These are phyloP conservation scores for Amblyteles armatorius DNA, from an alignment of 2,888 invertebrate genomes.

Conservation along the genomic window DNA sequence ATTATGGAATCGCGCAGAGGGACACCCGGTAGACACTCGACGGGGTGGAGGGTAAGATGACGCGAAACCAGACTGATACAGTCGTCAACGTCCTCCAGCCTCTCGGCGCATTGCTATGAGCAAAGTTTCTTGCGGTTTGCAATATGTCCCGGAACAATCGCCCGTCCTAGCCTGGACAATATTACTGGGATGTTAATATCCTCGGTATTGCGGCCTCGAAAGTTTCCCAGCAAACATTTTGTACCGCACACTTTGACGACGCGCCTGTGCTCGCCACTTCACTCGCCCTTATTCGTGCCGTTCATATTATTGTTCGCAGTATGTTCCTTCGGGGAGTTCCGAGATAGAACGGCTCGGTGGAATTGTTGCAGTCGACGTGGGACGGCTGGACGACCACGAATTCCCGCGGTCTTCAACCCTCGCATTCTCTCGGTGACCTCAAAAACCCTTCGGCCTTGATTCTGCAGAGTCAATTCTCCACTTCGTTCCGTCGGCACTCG, in stretches of 20 bases:
- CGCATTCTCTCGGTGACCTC: constrained; percentile 77
- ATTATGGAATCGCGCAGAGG: background rate
- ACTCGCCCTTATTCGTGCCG: constrained; percentile 38
- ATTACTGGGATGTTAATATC: constrained; percentile 83
- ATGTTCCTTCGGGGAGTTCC: constrained; percentile 61
- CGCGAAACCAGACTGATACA: background rate
- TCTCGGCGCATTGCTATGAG: constrained; percentile 75
- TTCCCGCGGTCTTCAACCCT: constrained; percentile 59
- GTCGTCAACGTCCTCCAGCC: constrained; percentile 18
- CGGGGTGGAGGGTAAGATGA: constrained; percentile 18
- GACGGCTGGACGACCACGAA: constrained; percentile 45
- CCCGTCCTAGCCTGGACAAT: constrained; percentile 78
- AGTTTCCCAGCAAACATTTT: constrained; percentile 75
- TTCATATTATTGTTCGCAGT: constrained; percentile 45
- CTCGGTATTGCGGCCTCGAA: constrained; percentile 71
- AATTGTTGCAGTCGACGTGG: background rate
- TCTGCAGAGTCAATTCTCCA: constrained; percentile 71
- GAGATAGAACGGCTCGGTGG: background rate
- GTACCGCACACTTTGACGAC: constrained; percentile 59
- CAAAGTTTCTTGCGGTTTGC: constrained; percentile 83
- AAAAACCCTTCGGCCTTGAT: constrained; percentile 71
- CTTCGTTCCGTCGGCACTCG: constrained; percentile 65
- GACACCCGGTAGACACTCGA: constrained; percentile 17
- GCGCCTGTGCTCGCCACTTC: constrained; percentile 25
- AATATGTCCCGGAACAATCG: constrained; percentile 68